Percentiles rank a stretch among this genome's conserved stretches.
Evolutionary conservation across 2,113 vertebrate genomes (phyloP).

Genomic region (Romanogobio albipinnatus): DNA sequence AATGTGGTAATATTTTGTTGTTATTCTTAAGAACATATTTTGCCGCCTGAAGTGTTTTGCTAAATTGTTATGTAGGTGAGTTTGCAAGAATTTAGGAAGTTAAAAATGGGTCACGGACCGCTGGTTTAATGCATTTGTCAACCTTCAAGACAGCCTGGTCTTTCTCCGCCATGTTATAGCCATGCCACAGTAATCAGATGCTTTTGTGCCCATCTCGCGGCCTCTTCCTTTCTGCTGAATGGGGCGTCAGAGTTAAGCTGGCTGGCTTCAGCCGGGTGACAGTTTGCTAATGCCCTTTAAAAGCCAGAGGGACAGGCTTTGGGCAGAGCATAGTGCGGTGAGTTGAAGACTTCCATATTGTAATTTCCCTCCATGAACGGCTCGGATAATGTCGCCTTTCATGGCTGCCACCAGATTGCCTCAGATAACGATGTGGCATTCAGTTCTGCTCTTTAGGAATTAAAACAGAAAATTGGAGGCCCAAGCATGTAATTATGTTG

Average conservation of each 20-base stretch:
- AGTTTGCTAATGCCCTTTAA: constrained; percentile 54
- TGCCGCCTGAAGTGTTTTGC: background rate
- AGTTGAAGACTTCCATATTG: constrained; percentile 62
- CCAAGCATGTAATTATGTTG: constrained; percentile 75
- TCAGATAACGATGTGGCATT: constrained; percentile 70
- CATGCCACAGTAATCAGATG: constrained; percentile 58
- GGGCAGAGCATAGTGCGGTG: constrained; percentile 51
- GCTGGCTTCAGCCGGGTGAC: constrained; percentile 56
- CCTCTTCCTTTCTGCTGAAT: constrained; percentile 46
- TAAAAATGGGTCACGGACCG: background rate
- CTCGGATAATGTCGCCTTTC: constrained; percentile 68
- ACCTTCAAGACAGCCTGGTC: constrained; percentile 38
- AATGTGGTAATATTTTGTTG: background rate
- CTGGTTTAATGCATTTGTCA: constrained; percentile 30
- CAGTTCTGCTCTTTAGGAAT: constrained; percentile 72
- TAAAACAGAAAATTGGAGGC: constrained; percentile 74
- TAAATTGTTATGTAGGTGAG: background rate
- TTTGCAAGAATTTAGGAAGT: background rate
- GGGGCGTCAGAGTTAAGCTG: constrained; percentile 54
- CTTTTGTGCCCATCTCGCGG: constrained; percentile 53
- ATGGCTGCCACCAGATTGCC: constrained; percentile 72
- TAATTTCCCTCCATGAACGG: constrained; percentile 60
- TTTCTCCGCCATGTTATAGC: constrained; percentile 50
- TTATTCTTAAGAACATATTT: background rate
- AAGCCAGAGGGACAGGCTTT: constrained; percentile 50